These are phyloP conservation scores for Oscheius sp. DNA, from an alignment of 2,888 invertebrate species.

Conservation along the genomic window DNA sequence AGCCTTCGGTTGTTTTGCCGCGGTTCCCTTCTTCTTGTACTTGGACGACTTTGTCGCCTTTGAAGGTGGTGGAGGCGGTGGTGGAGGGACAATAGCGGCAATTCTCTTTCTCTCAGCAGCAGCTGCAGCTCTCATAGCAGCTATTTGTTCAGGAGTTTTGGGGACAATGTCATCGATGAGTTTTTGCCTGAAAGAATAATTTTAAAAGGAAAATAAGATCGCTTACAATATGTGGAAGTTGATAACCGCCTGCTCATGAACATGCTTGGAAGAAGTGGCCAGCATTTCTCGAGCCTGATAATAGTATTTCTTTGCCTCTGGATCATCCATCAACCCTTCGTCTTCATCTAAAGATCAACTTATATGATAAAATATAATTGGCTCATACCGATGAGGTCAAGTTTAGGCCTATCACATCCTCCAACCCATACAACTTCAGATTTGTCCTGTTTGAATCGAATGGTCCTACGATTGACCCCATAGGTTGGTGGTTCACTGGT, in stretches of 20 bases:
- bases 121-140: neutral
- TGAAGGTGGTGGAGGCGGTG: neutral
- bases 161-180: neutral
- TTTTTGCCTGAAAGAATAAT: neutral
- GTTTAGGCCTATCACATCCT: neutral
- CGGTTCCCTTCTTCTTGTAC: neutral
- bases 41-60: neutral
- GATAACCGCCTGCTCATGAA: neutral
- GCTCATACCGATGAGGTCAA: conserved; percentile 10
- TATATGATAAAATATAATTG: neutral
- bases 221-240: conserved; percentile 18
- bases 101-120: neutral
- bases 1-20: neutral
- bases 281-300: neutral
- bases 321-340: neutral
- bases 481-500: neutral
- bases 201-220: neutral
- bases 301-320: neutral
- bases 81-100: neutral
- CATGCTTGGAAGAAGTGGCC: conserved; percentile 18
- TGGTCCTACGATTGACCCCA: conserved; percentile 2
- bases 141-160: neutral
- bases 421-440: neutral
- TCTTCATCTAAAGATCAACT: neutral
- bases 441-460: neutral